Conservation (phyloP, 2,113 vertebrate genomes). For the Colistium nudipinnis region DNA sequence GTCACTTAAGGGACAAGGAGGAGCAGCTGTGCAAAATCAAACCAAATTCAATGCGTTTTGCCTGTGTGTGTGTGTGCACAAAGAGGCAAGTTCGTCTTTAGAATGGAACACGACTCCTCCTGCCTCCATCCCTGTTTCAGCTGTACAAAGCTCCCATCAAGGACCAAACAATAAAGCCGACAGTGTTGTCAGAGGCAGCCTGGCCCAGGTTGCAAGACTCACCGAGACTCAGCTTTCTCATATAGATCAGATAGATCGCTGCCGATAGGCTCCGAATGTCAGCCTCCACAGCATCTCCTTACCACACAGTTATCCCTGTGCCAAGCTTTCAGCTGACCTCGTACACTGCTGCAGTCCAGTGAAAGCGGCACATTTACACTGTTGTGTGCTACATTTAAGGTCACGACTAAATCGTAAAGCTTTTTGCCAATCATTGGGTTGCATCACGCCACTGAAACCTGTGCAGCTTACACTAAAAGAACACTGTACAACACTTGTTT, state of each 20-base stretch:
- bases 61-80: not conserved
- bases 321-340: conserved; percentile 18
- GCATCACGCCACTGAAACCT: not conserved
- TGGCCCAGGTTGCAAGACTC: not conserved
- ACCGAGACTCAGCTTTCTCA: not conserved
- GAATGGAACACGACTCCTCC: conserved; percentile 47
- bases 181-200: conserved; percentile 14
- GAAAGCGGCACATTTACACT: conserved; percentile 28
- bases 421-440: not conserved
- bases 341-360: conserved; percentile 2
- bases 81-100: conserved; percentile 16
- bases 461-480: no score
- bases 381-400: conserved; percentile 25
- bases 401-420: conserved; percentile 5
- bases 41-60: conserved; percentile 19
- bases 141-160: conserved; percentile 8
- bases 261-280: conserved; percentile 10
- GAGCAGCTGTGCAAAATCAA: conserved; percentile 39
- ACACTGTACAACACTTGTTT: no score
- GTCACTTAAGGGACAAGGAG: conserved; percentile 27
- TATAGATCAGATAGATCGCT: conserved; percentile 29
- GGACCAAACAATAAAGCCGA: conserved; percentile 44
- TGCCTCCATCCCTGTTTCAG: conserved; percentile 24
- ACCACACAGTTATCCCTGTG: conserved; percentile 10
- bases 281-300: conserved; percentile 7